phyloP scores from a whole-genome alignment of 2,888 invertebrate species.

The Cybosia mesomella region DNA sequence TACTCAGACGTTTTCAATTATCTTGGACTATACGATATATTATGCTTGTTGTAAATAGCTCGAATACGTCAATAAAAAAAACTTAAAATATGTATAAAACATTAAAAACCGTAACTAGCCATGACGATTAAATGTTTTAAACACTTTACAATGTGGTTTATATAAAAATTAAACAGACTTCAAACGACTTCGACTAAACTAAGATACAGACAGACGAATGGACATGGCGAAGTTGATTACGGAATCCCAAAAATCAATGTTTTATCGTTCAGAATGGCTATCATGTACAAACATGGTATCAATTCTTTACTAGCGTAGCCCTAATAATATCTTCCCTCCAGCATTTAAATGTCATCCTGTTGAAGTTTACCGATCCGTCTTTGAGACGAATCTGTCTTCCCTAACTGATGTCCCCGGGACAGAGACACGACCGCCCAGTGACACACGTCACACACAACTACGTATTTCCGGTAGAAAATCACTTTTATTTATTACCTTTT shows the following conservation, averaged over 20 bases:
- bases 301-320: constrained; percentile 1
- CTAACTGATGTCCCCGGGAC: constrained; percentile 37
- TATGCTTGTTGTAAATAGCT: neutral
- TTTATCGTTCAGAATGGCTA: neutral
- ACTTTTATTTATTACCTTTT: constrained; percentile 68
- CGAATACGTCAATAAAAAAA: too few species aligned
- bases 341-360: constrained; percentile 25
- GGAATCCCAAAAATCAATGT: neutral
- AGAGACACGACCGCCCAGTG: constrained; percentile 45
- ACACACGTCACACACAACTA: constrained; percentile 63
- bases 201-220: neutral
- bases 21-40: neutral
- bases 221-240: neutral
- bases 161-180: too few species aligned
- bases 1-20: neutral
- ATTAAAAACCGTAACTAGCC: too few species aligned
- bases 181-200: too few species aligned
- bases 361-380: constrained; percentile 39
- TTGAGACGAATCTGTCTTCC: constrained; percentile 46
- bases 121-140: too few species aligned
- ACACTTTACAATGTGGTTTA: too few species aligned
- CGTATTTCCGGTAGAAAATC: constrained; percentile 63
- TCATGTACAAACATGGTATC: neutral
- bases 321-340: constrained; percentile 31
- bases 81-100: too few species aligned